Evolutionary conservation across 2,113 vertebrate species (phyloP).

Genomic region (Trochalopteron elliotii): DNA sequence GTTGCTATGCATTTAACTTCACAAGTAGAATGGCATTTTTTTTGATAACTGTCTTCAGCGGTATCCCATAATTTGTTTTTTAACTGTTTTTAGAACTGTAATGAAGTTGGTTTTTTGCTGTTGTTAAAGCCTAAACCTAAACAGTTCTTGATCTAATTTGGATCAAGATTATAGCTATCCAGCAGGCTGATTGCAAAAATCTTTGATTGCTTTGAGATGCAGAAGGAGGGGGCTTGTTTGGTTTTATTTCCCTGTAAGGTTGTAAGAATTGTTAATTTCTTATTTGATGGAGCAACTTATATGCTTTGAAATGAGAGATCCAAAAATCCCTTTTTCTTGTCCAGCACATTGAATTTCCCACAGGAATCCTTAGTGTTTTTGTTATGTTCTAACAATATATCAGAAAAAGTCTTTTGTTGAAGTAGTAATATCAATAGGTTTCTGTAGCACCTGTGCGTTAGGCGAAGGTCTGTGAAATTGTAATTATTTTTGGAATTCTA

Average conservation of each 20-base stretch:
- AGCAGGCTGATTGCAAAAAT: not conserved
- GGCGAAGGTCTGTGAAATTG: not conserved
- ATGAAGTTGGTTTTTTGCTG: rapidly evolving
- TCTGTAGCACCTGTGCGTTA: not conserved
- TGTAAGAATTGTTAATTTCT: not conserved
- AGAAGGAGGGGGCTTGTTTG: not conserved
- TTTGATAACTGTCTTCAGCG: not conserved
- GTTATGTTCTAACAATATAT: not conserved
- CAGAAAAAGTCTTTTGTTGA: not conserved
- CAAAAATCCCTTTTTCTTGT: not conserved
- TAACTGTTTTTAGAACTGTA: not conserved
- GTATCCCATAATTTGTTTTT: not conserved
- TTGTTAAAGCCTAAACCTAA: not conserved
- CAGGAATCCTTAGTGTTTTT: not conserved
- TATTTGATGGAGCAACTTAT: not conserved
- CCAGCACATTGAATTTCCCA: not conserved
- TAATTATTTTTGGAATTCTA: conserved; percentile 42
- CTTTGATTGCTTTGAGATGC: not conserved
- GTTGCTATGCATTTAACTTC: not conserved
- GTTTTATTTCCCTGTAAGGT: too few species aligned
- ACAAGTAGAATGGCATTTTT: not conserved
- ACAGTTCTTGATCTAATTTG: not conserved
- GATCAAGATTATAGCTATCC: not conserved
- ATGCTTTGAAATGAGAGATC: not conserved
- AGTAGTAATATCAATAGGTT: not conserved